phyloP scores from a whole-genome alignment of 2,888 invertebrate species.

The Eupeodes latifasciatus region DNA sequence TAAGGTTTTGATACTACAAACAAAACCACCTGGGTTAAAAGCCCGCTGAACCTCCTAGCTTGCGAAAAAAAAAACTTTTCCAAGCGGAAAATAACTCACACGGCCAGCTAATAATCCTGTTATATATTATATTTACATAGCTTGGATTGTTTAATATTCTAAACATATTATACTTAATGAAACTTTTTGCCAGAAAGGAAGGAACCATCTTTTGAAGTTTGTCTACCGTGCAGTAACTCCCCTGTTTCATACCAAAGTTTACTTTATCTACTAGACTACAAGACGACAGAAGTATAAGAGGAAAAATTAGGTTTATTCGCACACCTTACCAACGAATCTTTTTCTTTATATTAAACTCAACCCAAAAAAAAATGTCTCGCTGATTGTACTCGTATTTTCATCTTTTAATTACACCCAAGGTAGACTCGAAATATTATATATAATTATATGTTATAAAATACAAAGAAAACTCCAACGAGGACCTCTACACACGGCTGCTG shows the following conservation, averaged over 20 bases:
- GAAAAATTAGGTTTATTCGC: neutral
- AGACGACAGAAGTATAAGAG: neutral
- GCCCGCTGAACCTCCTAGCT: neutral
- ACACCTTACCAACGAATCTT: neutral
- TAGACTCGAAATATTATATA: slow-evolving; percentile 51
- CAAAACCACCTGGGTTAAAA: slow-evolving; percentile 5
- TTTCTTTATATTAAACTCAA: neutral
- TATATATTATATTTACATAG: slow-evolving; percentile 60
- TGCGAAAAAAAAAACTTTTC: slow-evolving; percentile 33
- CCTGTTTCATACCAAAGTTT: slow-evolving; percentile 3
- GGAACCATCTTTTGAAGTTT: slow-evolving; percentile 10
- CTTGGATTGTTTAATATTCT: slow-evolving; percentile 51
- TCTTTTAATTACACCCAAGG: slow-evolving; percentile 63
- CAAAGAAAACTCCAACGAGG: neutral
- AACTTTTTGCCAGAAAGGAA: slow-evolving; percentile 25
- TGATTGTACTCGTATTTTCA: slow-evolving; percentile 48
- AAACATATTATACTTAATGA: slow-evolving; percentile 14
- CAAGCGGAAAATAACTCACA: slow-evolving; percentile 70
- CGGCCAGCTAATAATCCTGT: slow-evolving; percentile 58
- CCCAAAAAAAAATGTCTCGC: slow-evolving; percentile 52
- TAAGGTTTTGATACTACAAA: neutral
- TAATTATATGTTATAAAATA: slow-evolving; percentile 28
- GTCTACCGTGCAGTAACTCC: slow-evolving; percentile 20
- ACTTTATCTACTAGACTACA: slow-evolving; percentile 38
- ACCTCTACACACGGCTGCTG: neutral